Base-by-base conservation (phyloP, 2,888 invertebrate genomes). In the Agonopterix arenella region DNA sequence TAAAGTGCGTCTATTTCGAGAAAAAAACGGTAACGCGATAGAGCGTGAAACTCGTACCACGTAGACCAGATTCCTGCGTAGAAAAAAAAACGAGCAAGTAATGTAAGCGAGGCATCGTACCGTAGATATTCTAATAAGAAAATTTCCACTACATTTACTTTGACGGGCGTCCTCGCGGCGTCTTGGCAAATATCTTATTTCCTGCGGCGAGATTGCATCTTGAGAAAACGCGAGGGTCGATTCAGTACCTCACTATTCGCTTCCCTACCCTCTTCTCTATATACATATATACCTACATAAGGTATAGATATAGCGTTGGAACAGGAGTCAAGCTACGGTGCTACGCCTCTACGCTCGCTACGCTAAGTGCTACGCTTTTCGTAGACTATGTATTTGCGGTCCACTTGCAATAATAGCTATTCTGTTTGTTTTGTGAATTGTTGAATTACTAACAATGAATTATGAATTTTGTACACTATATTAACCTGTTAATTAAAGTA, bases 111-210 rank as follows among this genome's bases (percentile, higher is more conserved):
- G 79, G 86, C 86, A 85, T 81, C 88, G 85, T 84, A 84, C 75
- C 89, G 86, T 85, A 79, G 86, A 86, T 85, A 89, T 88, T 88
- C 86, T 89, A 89, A 90, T 89, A 89, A 86, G 89, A 89, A 89
- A 89, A 89, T 89, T 89, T 89, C 89, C 89, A 90, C 82, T 91
- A 91, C 86, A 85, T 89, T 89, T 89, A 89, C 85, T 84, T 80
- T 80, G 81, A 80, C 82, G 81, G 82, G 83, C 81, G 79, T 79
- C 80, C 79, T 83, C 85, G 89, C 84, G 84, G 89, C 90, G 89
- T 89, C 90, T 89, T 83, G 77, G 89, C 89, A 89, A 89, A 90
- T 89, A 89, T 89, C 89, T 89, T 89, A 90, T 89, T 90, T 89
- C 90, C 89, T 89, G 86, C 73, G 83, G 83, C 84, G 84, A 89